These are phyloP conservation scores for Alauda arvensis DNA, from an alignment of 2,797 vertebrate species.

Conservation along the genomic window DNA sequence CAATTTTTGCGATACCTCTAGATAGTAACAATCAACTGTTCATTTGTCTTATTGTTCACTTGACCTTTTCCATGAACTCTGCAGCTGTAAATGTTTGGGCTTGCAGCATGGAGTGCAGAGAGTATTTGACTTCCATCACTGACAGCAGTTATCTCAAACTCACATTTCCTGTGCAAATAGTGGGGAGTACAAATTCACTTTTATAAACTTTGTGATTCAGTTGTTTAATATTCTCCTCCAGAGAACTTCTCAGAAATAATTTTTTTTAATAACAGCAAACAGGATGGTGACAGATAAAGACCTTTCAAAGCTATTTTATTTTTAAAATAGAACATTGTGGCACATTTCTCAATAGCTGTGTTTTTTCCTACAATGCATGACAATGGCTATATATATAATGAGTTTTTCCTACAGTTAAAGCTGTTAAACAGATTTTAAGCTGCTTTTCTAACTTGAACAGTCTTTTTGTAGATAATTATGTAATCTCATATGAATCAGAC, in stretches of 20 bases:
- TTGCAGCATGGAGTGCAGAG: neutral
- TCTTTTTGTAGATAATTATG: neutral
- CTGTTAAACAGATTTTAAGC: neutral
- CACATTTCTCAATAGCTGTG: neutral
- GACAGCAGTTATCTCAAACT: neutral
- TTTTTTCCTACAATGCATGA: neutral
- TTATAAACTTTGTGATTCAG: neutral
- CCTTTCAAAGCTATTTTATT: neutral
- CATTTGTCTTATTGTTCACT: neutral
- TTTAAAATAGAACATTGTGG: neutral
- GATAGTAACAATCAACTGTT: neutral
- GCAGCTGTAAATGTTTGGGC: neutral
- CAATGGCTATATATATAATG: neutral
- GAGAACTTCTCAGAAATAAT: neutral
- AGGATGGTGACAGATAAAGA: neutral
- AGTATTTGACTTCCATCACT: conserved; percentile 11
- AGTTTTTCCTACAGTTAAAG: neutral
- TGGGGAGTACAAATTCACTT: neutral
- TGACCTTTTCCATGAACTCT: neutral
- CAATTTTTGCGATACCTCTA: neutral
- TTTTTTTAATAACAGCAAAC: neutral
- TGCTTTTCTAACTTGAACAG: neutral
- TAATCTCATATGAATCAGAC: neutral
- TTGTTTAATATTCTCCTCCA: neutral
- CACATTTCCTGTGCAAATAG: neutral